These are phyloP conservation scores for Paguma larvata DNA, from an alignment of 2,797 vertebrate species.

Conservation along the genomic window DNA sequence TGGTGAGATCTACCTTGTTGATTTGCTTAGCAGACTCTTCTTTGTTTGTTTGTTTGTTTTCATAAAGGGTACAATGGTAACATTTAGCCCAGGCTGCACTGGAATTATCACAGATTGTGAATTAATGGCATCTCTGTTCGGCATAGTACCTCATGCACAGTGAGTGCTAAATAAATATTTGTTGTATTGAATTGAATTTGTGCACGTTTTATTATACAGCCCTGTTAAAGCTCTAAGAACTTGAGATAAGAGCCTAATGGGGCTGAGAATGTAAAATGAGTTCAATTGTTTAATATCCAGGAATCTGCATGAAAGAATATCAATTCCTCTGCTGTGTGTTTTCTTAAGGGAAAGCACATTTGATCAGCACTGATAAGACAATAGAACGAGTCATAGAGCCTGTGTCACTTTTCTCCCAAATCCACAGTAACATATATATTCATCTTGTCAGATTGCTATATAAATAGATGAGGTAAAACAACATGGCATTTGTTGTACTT, in stretches of 20 bases:
- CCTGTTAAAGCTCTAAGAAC: constrained; percentile 62
- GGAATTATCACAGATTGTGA: constrained; percentile 41
- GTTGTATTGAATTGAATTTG: constrained; percentile 69
- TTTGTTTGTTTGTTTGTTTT: not conserved
- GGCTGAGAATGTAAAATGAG: constrained; percentile 46
- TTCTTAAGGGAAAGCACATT: constrained; percentile 21
- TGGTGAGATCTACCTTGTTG: constrained; percentile 5
- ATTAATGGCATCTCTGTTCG: constrained; percentile 62
- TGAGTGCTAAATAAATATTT: constrained; percentile 75
- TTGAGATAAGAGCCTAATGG: constrained; percentile 66
- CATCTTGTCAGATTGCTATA: constrained; percentile 92
- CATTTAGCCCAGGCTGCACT: not conserved
- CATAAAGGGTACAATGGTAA: constrained; percentile 32
- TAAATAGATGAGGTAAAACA: constrained; percentile 94
- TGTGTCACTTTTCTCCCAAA: constrained; percentile 84
- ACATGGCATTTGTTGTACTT: constrained; percentile 94
- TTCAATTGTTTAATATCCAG: constrained; percentile 50
- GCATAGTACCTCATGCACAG: constrained; percentile 6
- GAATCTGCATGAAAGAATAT: not conserved
- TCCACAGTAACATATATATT: constrained; percentile 91
- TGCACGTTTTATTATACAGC: constrained; percentile 48
- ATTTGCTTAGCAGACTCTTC: constrained; percentile 8
- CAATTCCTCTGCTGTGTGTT: not conserved
- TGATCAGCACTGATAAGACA: constrained; percentile 80
- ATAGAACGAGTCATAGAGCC: constrained; percentile 73